Base-by-base conservation (phyloP, 92 coral and sea anemone genomes). In the Montipora capitata region DNA sequence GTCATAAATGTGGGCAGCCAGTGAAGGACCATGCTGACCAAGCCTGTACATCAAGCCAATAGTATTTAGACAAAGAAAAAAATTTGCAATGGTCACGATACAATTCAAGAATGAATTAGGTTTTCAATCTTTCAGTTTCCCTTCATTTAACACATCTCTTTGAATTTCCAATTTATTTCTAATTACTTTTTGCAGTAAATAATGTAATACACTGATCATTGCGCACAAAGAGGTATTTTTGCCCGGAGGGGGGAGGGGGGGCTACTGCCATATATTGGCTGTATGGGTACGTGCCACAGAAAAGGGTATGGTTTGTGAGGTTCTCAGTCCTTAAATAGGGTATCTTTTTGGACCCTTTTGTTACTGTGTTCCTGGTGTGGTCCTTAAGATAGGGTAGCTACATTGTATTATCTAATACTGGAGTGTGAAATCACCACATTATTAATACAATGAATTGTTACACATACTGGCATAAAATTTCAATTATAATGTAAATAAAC, bases 161-260 rank as follows among this genome's bases (percentile, higher is more conserved):
- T 54, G 61, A 7, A 54, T 54, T 54, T 54, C 61, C 61, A 54
- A 54, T 54, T 54, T 54, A 54, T 54, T 54, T 54, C 11, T 14
- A 54, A 54, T 54, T 54, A 54, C 61, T 54, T 54, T 7, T 7
- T 54, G 10, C 61, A 54, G 61, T 54, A 14, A 54, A 54, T 54
- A 54, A 54, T 54, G 11, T 54, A 54, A 4, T 66, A n/a, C 71
- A 66, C 71, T 66, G 71, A 18, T 66, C 71, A 10, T 4, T 66
- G 71, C 71, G 17, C n/a, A 66, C 71, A 66, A 62, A 62, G 71
- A 66, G 71, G 71, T 66, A 54, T 54, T 54, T 54, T 54, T n/a
- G 5, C n/a, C n/a, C n/a, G n/a, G n/a, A n/a, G n/a, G n/a, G n/a
- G n/a, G n/a, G n/a, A n/a, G n/a, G n/a, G n/a, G n/a, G n/a, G n/a